Evolutionary conservation across 2,113 vertebrate species (phyloP).

Genomic region (Ochotona princeps): DNA sequence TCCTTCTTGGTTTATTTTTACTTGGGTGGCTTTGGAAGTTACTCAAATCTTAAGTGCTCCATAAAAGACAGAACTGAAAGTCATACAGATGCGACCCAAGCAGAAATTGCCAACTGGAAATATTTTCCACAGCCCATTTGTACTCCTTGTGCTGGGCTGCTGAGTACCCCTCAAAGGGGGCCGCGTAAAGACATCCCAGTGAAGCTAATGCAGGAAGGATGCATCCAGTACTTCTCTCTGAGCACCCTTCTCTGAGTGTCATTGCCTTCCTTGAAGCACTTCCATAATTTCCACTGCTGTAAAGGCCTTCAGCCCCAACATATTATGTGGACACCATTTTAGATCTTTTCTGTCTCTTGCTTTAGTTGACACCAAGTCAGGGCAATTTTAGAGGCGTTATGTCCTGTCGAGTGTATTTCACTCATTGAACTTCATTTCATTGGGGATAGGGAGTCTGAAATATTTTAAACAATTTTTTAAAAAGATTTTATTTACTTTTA

Average conservation of each 20-base stretch:
- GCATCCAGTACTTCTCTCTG: neutral
- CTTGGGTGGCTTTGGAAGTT: constrained; percentile 64
- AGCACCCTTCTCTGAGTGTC: neutral
- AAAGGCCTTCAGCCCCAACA: neutral
- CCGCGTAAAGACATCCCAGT: neutral
- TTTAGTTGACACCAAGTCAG: neutral
- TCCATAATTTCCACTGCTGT: neutral
- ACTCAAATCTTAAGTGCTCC: constrained; percentile 63
- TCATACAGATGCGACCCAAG: constrained; percentile 60
- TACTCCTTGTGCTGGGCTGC: neutral
- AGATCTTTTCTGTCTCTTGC: neutral
- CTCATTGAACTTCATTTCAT: neutral
- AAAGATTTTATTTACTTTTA: too few relatives aligned
- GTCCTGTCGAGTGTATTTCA: neutral
- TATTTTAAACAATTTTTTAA: neutral
- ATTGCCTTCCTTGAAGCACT: neutral
- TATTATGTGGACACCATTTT: neutral
- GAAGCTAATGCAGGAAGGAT: neutral
- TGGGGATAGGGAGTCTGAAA: neutral
- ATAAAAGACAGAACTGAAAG: constrained; percentile 76
- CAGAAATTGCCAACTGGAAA: constrained; percentile 52
- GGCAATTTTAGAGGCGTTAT: neutral
- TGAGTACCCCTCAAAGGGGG: neutral
- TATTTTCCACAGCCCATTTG: constrained; percentile 45
- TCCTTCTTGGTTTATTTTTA: constrained; percentile 75